A percentile compares a stretch with the other conserved stretches of the same genome.
Evolutionary conservation across 2,888 invertebrate genomes (phyloP).

Genomic region (Zygothrica quintamaculata): DNA sequence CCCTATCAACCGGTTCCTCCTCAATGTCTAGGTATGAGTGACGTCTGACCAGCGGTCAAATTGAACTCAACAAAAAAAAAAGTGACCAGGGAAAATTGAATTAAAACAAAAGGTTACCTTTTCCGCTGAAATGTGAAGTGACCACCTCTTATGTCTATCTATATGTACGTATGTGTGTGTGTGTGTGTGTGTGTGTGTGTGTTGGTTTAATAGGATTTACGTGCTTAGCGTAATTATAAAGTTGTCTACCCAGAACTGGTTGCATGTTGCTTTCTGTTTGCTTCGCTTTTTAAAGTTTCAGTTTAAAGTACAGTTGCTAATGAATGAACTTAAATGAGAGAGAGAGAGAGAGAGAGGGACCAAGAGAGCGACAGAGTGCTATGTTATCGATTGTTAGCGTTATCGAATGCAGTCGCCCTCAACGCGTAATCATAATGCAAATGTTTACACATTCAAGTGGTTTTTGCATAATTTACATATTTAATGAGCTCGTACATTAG

Average conservation of each 20-base stretch:
- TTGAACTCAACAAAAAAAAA: background rate
- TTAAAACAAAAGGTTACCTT: slow-evolving; percentile 67
- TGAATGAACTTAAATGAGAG: background rate
- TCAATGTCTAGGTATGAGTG: slow-evolving; percentile 45
- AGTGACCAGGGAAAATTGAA: slow-evolving; percentile 65
- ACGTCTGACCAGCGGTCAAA: slow-evolving; percentile 75
- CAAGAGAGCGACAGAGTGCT: no score
- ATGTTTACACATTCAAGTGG: slow-evolving; percentile 80
- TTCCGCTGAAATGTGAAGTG: slow-evolving; percentile 40
- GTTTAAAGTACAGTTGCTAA: slow-evolving; percentile 31
- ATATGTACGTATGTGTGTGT: slow-evolving; percentile 43
- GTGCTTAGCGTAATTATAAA: slow-evolving; percentile 60
- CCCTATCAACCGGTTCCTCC: slow-evolving; percentile 60
- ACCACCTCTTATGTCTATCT: slow-evolving; percentile 53
- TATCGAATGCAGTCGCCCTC: slow-evolving; percentile 29
- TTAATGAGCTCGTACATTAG: slow-evolving; percentile 63
- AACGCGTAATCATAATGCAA: slow-evolving; percentile 25
- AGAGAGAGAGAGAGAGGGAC: no score
- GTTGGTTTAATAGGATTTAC: slow-evolving; percentile 70
- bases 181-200: slow-evolving; percentile 46
- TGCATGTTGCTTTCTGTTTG: background rate
- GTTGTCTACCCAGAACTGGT: slow-evolving; percentile 20
- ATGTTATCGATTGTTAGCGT: slow-evolving; percentile 22
- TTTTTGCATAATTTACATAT: slow-evolving; percentile 72
- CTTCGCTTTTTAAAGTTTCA: no score